These are phyloP conservation scores for Xestia c-nigrum DNA, from an alignment of 2,888 invertebrate species.

Conservation along the genomic window DNA sequence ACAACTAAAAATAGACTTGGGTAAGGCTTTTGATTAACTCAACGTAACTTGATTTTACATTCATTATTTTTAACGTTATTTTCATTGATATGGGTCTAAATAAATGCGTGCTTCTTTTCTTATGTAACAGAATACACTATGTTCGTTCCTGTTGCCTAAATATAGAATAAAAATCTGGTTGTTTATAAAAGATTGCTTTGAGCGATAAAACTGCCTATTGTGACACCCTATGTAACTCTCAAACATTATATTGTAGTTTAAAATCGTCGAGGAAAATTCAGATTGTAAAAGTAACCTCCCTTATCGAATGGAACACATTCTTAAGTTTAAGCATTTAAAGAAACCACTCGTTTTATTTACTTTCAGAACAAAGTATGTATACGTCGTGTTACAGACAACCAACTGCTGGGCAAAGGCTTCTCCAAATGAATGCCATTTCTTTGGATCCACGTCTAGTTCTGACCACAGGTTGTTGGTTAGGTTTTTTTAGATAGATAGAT, in stretches of 20 bases:
- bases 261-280: neutral
- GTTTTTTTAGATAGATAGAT: too few relatives aligned
- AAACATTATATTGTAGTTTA: neutral
- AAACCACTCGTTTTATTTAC: neutral
- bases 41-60: neutral
- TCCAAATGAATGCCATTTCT: neutral
- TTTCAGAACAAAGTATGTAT: too few relatives aligned
- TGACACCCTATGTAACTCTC: neutral
- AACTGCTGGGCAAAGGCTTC: too few relatives aligned
- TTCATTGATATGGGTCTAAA: neutral
- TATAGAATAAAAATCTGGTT: neutral
- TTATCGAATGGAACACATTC: neutral
- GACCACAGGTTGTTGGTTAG: too few relatives aligned
- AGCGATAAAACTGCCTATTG: neutral
- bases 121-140: neutral
- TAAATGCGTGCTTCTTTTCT: neutral
- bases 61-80: neutral
- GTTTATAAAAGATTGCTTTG: neutral
- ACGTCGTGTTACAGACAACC: too few relatives aligned
- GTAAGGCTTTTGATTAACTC: neutral
- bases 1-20: neutral
- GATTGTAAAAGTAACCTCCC: neutral
- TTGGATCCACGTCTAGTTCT: neutral
- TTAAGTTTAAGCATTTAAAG: neutral
- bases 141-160: neutral